Percentiles rank a stretch among this genome's conserved stretches.
Conservation (phyloP, 1,140 invertebrate genomes). For the Ylistrum balloti region DNA sequence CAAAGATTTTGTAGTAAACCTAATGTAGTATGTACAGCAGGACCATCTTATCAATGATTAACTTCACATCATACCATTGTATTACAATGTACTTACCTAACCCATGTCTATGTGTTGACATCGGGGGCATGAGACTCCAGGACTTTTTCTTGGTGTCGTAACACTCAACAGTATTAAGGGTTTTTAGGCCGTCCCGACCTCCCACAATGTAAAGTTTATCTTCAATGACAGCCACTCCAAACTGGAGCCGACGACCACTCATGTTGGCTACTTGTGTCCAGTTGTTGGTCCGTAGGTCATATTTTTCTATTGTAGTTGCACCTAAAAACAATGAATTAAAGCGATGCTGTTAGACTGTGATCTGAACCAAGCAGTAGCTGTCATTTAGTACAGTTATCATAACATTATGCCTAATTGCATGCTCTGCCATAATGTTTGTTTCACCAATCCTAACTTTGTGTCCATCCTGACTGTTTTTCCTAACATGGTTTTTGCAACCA, state of each 20-base stretch:
- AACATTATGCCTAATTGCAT: too few relatives aligned
- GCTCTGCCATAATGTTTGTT: too few relatives aligned
- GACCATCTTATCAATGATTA: neutral
- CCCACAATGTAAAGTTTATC: conserved; percentile 92
- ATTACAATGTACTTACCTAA: conserved; percentile 83
- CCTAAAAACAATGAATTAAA: conserved; percentile 83
- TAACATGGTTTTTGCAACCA: too few relatives aligned
- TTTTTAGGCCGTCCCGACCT: conserved; percentile 96
- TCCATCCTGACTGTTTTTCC: too few relatives aligned
- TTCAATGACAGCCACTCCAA: conserved; percentile 93
- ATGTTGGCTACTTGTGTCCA: conserved; percentile 92
- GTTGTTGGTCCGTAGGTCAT: conserved; percentile 91
- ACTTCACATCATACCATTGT: neutral
- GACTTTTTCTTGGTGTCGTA: conserved; percentile 89
- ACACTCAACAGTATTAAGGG: conserved; percentile 93
- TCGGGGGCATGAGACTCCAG: conserved; percentile 92
- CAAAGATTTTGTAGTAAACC: too few relatives aligned
- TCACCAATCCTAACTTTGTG: too few relatives aligned
- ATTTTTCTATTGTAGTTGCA: conserved; percentile 93
- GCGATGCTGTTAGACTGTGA: too few relatives aligned
- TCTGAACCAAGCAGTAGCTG: too few relatives aligned
- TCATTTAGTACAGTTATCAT: too few relatives aligned
- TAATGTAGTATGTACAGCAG: too few relatives aligned
- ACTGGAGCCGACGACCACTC: conserved; percentile 91
- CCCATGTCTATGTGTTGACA: conserved; percentile 96